Evolutionary conservation across 2,888 invertebrate species (phyloP).

Genomic region (Chrysomela aeneicollis): DNA sequence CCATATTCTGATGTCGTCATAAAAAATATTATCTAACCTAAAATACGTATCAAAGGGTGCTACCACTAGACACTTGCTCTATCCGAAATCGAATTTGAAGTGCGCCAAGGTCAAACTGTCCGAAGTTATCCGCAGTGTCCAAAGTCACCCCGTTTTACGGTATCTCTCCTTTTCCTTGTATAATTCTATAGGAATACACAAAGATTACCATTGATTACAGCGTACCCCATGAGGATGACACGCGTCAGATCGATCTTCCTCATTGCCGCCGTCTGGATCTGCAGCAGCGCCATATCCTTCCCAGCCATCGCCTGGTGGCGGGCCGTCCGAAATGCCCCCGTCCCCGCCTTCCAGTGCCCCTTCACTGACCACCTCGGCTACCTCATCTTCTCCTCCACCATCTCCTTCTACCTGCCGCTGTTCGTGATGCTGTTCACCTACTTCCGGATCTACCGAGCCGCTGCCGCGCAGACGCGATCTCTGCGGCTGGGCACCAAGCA

Average conservation of each 20-base stretch:
- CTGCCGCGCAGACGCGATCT: constrained; percentile 89
- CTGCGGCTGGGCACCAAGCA: constrained; percentile 91
- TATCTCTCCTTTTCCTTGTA: too few relatives aligned
- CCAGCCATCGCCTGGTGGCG: constrained; percentile 98
- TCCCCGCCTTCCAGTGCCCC: constrained; percentile 86
- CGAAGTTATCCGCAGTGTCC: too few relatives aligned
- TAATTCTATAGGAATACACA: too few relatives aligned
- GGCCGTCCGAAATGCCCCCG: constrained; percentile 82
- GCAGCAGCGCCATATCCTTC: constrained; percentile 96
- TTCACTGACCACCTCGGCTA: constrained; percentile 98
- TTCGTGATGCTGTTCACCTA: constrained; percentile 99
- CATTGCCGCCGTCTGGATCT: constrained; percentile 95
- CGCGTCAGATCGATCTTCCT: constrained; percentile 84
- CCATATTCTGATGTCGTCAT: too few relatives aligned
- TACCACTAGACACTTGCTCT: too few relatives aligned
- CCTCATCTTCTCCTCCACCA: constrained; percentile 95
- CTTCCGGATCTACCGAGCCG: constrained; percentile 93
- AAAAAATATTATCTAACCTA: too few relatives aligned
- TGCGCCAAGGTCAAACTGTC: too few relatives aligned
- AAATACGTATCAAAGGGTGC: too few relatives aligned
- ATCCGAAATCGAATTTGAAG: too few relatives aligned
- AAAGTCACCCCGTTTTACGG: too few relatives aligned
- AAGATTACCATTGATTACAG: too few relatives aligned
- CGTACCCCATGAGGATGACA: constrained; percentile 95
- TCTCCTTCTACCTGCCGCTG: constrained; percentile 96